Evolutionary conservation across 2,888 invertebrate genomes (phyloP).

Genomic region (Frankliniella intonsa): DNA sequence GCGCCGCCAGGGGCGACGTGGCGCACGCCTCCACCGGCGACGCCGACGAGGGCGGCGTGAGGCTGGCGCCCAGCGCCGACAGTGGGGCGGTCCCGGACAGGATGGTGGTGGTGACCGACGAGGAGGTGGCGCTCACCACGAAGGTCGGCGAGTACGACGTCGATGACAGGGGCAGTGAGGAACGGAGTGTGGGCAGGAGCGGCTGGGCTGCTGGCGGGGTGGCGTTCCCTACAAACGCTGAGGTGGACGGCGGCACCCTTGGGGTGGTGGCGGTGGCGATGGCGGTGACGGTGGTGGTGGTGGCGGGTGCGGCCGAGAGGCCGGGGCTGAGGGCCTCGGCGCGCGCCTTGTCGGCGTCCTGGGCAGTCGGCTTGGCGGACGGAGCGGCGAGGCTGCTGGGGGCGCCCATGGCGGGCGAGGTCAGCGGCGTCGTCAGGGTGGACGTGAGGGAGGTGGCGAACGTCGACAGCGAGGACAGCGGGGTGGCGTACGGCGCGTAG

Average conservation of each 20-base stretch:
- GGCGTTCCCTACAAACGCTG: background rate
- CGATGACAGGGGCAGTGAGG: slow-evolving; percentile 31
- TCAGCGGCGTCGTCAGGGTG: slow-evolving; percentile 38
- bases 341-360: slow-evolving; percentile 37
- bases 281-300: slow-evolving; percentile 25
- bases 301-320: background rate
- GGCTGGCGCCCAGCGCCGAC: too few species aligned
- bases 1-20: background rate
- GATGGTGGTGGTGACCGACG: background rate
- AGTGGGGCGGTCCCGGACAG: too few species aligned
- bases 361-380: too few species aligned
- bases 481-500: slow-evolving; percentile 37
- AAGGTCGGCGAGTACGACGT: slow-evolving; percentile 30
- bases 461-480: slow-evolving; percentile 42
- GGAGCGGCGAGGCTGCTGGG: slow-evolving; percentile 35
- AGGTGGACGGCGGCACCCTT: background rate
- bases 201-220: slow-evolving; percentile 28
- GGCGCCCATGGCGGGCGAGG: slow-evolving; percentile 24
- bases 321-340: slow-evolving; percentile 37
- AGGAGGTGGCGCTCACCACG: background rate
- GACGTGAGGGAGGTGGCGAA: slow-evolving; percentile 45
- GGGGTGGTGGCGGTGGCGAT: background rate
- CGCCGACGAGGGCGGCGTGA: background rate
- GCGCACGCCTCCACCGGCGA: background rate
- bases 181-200: slow-evolving; percentile 32